Evolutionary conservation across 2,113 vertebrate genomes (phyloP).

Genomic region (Cacatua alba): DNA sequence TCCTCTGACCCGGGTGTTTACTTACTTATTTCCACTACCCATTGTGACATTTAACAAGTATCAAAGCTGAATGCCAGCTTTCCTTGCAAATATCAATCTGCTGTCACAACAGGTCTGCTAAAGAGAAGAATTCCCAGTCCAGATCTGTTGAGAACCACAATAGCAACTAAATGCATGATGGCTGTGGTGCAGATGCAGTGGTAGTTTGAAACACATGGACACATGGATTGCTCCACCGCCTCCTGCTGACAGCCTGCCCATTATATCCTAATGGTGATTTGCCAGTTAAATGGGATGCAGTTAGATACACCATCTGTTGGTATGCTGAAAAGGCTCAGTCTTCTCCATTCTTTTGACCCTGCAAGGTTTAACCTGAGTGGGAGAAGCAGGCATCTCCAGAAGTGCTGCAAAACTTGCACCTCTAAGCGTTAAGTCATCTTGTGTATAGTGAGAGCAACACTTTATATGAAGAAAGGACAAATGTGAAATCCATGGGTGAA

Average conservation of each 20-base stretch:
- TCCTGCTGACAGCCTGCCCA: background rate
- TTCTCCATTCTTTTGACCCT: background rate
- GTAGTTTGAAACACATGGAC: background rate
- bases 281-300: background rate
- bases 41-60: background rate
- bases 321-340: background rate
- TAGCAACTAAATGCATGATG: background rate
- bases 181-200: rapidly evolving
- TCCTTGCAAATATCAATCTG: background rate
- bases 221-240: background rate
- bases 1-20: background rate
- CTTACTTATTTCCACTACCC: background rate
- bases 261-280: background rate
- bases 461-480: background rate
- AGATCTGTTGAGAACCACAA: background rate
- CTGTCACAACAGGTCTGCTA: background rate
- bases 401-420: background rate
- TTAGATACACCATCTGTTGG: background rate
- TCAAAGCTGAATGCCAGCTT: background rate
- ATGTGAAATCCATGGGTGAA: background rate
- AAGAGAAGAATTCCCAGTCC: background rate
- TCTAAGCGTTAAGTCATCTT: background rate
- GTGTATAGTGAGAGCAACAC: background rate
- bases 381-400: background rate
- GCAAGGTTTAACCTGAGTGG: background rate